Conservation (phyloP, 2,888 invertebrate genomes). For the Fabriciana adippe region DNA sequence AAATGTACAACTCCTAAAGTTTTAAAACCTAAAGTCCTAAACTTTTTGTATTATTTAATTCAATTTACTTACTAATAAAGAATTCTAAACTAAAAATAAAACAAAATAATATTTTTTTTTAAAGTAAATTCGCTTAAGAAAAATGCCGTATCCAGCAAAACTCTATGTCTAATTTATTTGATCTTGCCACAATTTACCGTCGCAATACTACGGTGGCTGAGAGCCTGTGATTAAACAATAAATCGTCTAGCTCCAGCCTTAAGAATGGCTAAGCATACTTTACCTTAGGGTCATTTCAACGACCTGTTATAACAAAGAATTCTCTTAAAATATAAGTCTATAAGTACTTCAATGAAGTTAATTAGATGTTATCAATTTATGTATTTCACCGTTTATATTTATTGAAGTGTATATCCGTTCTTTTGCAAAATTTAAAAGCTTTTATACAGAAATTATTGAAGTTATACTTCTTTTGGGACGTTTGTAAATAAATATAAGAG, state of each 20-base stretch:
- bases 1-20: too few relatives aligned
- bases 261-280: constrained; percentile 46
- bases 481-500: too few relatives aligned
- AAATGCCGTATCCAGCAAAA: not conserved
- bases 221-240: constrained; percentile 77
- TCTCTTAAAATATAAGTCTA: constrained; percentile 22
- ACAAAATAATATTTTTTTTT: not conserved
- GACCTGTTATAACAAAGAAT: constrained; percentile 36
- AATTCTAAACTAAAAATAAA: too few relatives aligned
- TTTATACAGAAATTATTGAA: not conserved
- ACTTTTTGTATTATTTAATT: too few relatives aligned
- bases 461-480: too few relatives aligned
- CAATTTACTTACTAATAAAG: too few relatives aligned
- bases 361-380: constrained; percentile 37
- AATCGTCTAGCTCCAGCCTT: constrained; percentile 55
- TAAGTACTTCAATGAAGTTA: constrained; percentile 33
- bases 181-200: constrained; percentile 69
- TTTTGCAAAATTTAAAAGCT: not conserved
- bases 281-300: constrained; percentile 37
- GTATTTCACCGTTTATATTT: constrained; percentile 4
- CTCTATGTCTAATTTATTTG: constrained; percentile 45
- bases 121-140: not conserved
- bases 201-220: constrained; percentile 70
- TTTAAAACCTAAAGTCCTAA: too few relatives aligned
- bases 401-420: constrained; percentile 1